A percentile compares a stretch with the other conserved stretches of the same genome.
These are phyloP conservation scores for Colletes latitarsis DNA, from an alignment of 1,140 invertebrate species.

Conservation along the genomic window DNA sequence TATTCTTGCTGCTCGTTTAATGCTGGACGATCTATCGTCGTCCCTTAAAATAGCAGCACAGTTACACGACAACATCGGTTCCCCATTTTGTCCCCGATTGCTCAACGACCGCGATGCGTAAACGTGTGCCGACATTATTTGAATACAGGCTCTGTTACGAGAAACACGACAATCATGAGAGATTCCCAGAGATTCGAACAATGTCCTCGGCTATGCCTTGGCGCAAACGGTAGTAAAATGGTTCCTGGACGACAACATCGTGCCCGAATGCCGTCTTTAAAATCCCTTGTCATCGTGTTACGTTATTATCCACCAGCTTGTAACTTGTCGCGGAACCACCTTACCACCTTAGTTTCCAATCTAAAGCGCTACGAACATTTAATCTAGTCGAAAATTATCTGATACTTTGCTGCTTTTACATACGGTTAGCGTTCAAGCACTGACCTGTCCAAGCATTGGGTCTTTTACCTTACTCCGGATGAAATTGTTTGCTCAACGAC, in stretches of 20 bases:
- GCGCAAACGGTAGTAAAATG: conserved; percentile 75
- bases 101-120: conserved; percentile 70
- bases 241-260: conserved; percentile 69
- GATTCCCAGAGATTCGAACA: conserved; percentile 78
- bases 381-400: too few relatives aligned
- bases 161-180: conserved; percentile 80
- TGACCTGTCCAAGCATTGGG: too few relatives aligned
- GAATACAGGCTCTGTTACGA: conserved; percentile 75
- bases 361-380: not conserved
- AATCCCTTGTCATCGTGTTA: conserved; percentile 21
- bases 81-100: conserved; percentile 62
- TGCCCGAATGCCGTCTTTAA: conserved; percentile 45
- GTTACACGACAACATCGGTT: conserved; percentile 39
- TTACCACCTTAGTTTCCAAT: not conserved
- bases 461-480: too few relatives aligned
- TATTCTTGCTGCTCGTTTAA: too few relatives aligned
- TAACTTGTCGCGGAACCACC: not conserved
- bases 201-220: conserved; percentile 73
- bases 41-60: conserved; percentile 8
- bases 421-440: too few relatives aligned
- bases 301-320: not conserved
- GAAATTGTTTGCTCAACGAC: too few relatives aligned
- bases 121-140: conserved; percentile 73
- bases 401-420: too few relatives aligned
- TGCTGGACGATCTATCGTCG: too few relatives aligned